Evolutionary conservation across 1,140 invertebrate genomes (phyloP), one percentile per base, ranked within the genome.

Genomic region (Pectinophora gossypiella): DNA sequence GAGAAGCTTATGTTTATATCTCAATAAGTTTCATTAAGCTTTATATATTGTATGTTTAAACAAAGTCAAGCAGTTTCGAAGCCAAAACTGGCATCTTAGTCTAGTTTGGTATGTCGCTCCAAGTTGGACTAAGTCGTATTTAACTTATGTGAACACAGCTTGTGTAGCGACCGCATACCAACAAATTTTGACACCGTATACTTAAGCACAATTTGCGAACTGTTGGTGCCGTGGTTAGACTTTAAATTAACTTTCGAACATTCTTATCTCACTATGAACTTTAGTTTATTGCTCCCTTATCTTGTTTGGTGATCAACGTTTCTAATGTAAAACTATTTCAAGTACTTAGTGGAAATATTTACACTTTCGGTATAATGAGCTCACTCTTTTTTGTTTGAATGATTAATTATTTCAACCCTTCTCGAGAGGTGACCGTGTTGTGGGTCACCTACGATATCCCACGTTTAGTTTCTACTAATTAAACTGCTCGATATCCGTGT

Each of bases 121-220:
- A 81, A 81, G 68, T 80, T 78, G 65, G 60, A 60, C 76, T 79
- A 81, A 81, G 77, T 81, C 77, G 72, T 84, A 84, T 84, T 84
- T 84, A 80, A 84, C 71, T 79, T 84, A 54, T 61, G 68, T 62
- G 74, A 75, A 66, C 71, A 79, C 70, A 81, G 80, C 72, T 73
- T 81, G 76, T 72, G 72, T 72, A 68, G 64, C 61, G 59, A 72
- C 76, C 80, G 72, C 80, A 75, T 72, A 76, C 74, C 72, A 84
- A 81, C 74, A 76, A 76, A 84, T 84, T 84, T 76, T 84, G 80
- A 81, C 80, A 84, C 76, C 59, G 65, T 68, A 68, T 65, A 71
- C 65, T 76, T 68, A 69, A 54, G 55, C 70, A 68, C 54, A 77
- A 71, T 71, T 72, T 60, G 56, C 36, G 18, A 70, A 72, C 61